Conservation (phyloP, 2,113 vertebrate genomes). For the Sitta europaea region DNA sequence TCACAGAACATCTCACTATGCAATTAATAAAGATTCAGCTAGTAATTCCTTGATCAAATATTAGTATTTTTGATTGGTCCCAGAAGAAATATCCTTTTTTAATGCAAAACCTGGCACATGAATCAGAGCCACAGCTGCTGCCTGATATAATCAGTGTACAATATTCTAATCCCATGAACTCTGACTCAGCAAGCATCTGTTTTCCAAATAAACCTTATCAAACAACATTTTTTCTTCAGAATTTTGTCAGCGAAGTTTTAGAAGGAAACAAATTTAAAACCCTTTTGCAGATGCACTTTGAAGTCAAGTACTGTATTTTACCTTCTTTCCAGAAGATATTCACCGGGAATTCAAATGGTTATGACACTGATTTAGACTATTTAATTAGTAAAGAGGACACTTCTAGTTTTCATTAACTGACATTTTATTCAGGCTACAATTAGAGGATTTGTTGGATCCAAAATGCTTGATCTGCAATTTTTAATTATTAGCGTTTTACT, state of each 20-base stretch:
- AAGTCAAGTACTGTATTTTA: not conserved
- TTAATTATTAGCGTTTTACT: not conserved
- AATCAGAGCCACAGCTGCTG: conserved; percentile 55
- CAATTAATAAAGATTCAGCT: conserved; percentile 56
- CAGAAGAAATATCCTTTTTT: conserved; percentile 51
- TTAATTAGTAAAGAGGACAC: not conserved
- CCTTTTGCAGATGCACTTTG: not conserved
- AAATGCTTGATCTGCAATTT: not conserved
- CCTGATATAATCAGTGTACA: conserved; percentile 48
- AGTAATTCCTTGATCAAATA: conserved; percentile 58
- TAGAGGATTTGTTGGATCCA: not conserved
- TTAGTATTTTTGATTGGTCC: conserved; percentile 62
- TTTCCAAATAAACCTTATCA: conserved; percentile 39
- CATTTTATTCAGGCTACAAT: not conserved
- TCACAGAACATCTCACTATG: conserved; percentile 3
- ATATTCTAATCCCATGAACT: conserved; percentile 52
- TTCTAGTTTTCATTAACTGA: not conserved
- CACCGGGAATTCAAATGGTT: not conserved
- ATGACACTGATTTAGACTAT: not conserved
- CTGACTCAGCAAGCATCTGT: conserved; percentile 62
- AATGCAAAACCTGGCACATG: conserved; percentile 49
- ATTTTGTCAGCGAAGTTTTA: conserved; percentile 11
- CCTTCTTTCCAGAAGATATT: not conserved
- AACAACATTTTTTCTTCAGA: not conserved
- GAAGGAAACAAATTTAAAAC: not conserved